These are phyloP conservation scores for Colinus virginianus DNA, from an alignment of 2,113 vertebrate genomes.

Conservation along the genomic window DNA sequence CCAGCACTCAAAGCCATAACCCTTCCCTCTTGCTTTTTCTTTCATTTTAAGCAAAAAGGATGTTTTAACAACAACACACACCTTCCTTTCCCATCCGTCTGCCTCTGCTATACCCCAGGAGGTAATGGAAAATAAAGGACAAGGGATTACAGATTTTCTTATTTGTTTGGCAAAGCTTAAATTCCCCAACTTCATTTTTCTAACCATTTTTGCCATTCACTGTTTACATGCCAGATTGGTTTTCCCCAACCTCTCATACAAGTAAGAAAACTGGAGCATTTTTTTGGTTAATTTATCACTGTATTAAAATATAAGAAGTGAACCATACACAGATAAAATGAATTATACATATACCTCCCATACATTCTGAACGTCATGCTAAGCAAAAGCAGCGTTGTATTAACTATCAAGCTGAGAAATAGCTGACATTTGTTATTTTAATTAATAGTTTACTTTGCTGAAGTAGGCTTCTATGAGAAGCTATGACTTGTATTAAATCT, in stretches of 20 bases:
- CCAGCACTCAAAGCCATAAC: not conserved
- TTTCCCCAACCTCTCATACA: conserved; percentile 74
- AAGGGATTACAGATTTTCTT: not conserved
- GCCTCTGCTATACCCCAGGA: not conserved
- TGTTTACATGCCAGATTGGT: conserved; percentile 67
- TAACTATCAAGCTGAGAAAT: conserved; percentile 82
- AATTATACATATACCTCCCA: conserved; percentile 75
- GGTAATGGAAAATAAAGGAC: not conserved
- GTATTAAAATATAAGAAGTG: conserved; percentile 72
- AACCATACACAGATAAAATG: conserved; percentile 70
- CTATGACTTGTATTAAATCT: conserved; percentile 80
- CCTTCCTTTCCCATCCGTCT: not conserved
- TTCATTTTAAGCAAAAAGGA: not conserved
- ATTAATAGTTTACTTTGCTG: conserved; percentile 87
- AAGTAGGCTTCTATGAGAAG: conserved; percentile 80
- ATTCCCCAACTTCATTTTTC: conserved; percentile 54
- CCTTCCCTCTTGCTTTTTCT: not conserved
- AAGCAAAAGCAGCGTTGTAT: conserved; percentile 80
- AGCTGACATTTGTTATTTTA: conserved; percentile 89
- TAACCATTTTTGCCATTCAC: conserved; percentile 38
- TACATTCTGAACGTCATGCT: conserved; percentile 73
- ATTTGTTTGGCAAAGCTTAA: conserved; percentile 49
- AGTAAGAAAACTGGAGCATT: conserved; percentile 74
- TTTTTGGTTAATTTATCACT: conserved; percentile 79
- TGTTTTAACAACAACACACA: not conserved